Percentiles rank a stretch among this genome's conserved stretches.
These are phyloP conservation scores for Tetraneura akinire DNA, from an alignment of 1,140 invertebrate species.

Conservation along the genomic window DNA sequence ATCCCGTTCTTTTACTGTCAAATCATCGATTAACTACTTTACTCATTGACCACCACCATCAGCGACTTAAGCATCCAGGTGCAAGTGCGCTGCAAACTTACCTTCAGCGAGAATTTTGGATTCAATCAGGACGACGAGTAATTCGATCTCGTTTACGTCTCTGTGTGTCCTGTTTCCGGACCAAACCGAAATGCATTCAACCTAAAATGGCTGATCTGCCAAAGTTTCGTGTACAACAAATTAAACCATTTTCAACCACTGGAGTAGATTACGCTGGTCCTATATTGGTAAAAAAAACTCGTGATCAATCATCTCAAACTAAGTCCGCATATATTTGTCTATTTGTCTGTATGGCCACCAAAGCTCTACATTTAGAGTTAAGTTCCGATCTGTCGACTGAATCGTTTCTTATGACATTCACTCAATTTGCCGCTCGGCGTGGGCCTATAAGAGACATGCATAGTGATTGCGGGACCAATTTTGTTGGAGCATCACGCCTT, in stretches of 20 bases:
- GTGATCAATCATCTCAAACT: too few relatives aligned
- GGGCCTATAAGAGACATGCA: too few relatives aligned
- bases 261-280: constrained; percentile 1
- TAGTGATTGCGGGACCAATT: too few relatives aligned
- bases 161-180: neutral
- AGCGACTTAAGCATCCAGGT: neutral
- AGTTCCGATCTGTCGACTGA: too few relatives aligned
- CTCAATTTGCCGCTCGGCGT: too few relatives aligned
- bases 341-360: too few relatives aligned
- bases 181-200: too few relatives aligned
- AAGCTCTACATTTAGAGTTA: too few relatives aligned
- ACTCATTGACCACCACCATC: neutral
- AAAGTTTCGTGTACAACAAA: neutral
- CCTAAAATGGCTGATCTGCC: neutral
- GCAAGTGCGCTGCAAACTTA: neutral
- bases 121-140: neutral
- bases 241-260: neutral
- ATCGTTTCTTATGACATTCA: too few relatives aligned
- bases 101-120: neutral
- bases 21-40: neutral
- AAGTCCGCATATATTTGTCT: too few relatives aligned
- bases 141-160: neutral
- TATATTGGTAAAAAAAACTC: neutral
- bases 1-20: neutral
- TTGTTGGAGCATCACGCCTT: too few relatives aligned